Conservation (phyloP, 2,888 invertebrate species). For the Pimpla rufipes region DNA sequence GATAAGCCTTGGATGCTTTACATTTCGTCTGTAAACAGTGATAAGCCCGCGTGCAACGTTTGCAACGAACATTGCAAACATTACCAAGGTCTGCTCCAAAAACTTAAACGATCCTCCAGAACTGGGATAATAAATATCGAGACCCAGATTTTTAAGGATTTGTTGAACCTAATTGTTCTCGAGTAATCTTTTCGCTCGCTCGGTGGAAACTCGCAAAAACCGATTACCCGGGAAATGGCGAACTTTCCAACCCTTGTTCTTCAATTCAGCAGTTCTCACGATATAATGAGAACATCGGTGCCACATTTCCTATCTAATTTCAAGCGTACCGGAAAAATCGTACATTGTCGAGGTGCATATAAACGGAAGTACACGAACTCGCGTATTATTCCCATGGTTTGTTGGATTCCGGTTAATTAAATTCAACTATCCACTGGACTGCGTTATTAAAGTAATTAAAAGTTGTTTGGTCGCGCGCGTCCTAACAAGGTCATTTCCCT, state of each 20-base stretch:
- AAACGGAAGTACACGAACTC: slow-evolving; percentile 52
- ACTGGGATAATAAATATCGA: slow-evolving; percentile 3
- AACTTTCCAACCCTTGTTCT: slow-evolving; percentile 53
- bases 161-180: background rate
- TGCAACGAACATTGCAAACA: slow-evolving; percentile 43
- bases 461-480: slow-evolving; percentile 48
- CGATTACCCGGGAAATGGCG: slow-evolving; percentile 5
- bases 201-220: background rate
- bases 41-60: slow-evolving; percentile 53
- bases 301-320: slow-evolving; percentile 48
- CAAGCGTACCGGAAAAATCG: slow-evolving; percentile 34
- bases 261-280: slow-evolving; percentile 46
- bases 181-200: background rate
- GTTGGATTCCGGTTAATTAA: slow-evolving; percentile 52
- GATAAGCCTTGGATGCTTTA: slow-evolving; percentile 46
- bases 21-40: slow-evolving; percentile 50
- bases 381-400: slow-evolving; percentile 58
- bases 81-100: background rate
- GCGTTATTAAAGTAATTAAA: slow-evolving; percentile 57
- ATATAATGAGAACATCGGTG: slow-evolving; percentile 23
- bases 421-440: slow-evolving; percentile 48
- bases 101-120: background rate
- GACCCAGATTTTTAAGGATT: background rate
- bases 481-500: slow-evolving; percentile 64
- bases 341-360: slow-evolving; percentile 15